Evolutionary conservation across 1,140 invertebrate species (phyloP).

Genomic region (Penaeus japonicus): DNA sequence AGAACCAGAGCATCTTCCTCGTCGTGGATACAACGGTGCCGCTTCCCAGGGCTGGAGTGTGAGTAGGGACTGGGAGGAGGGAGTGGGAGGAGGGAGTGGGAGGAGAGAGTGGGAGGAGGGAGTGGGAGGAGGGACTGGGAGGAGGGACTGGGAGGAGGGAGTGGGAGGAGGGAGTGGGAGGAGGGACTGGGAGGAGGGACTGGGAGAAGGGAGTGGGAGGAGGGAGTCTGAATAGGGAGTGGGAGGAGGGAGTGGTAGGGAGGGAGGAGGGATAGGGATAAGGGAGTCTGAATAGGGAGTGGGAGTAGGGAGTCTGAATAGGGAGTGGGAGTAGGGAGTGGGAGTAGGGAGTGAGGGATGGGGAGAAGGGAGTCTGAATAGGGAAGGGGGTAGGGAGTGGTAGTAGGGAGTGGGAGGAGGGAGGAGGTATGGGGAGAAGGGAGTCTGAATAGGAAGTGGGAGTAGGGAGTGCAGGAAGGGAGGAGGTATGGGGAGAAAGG

Average conservation of each 20-base stretch:
- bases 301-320: not conserved
- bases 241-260: constrained; percentile 36
- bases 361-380: not conserved
- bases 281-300: not conserved
- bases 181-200: too few species aligned
- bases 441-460: not conserved
- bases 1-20: constrained; percentile 71
- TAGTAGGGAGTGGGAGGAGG: not conserved
- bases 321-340: not conserved
- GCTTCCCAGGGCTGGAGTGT: constrained; percentile 62
- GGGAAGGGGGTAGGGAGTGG: not conserved
- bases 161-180: not conserved
- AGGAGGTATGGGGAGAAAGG: not conserved
- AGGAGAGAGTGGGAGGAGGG: not conserved
- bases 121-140: constrained; percentile 27
- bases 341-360: not conserved
- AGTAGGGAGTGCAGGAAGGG: not conserved
- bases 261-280: not conserved
- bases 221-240: constrained; percentile 14
- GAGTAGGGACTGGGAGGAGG: not conserved
- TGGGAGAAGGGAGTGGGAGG: not conserved
- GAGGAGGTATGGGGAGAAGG: not conserved
- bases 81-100: not conserved
- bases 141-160: not conserved
- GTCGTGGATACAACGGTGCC: constrained; percentile 74